phyloP scores from a whole-genome alignment of 2,888 invertebrate species.

The Zygothrica quintamaculata region DNA sequence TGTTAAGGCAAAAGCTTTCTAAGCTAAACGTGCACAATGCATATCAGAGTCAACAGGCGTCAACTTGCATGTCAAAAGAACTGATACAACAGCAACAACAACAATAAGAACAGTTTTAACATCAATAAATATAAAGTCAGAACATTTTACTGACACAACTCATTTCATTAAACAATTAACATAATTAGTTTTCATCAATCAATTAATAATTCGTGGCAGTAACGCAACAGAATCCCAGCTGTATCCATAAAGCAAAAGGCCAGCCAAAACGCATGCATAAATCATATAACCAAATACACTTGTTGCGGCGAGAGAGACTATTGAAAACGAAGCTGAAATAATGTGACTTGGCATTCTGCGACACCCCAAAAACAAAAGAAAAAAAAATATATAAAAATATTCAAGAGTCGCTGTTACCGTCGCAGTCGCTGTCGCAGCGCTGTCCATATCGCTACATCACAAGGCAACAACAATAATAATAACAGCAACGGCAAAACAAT shows the following conservation, averaged over 20 bases:
- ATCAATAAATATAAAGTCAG: slow-evolving; percentile 48
- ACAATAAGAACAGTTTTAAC: slow-evolving; percentile 8
- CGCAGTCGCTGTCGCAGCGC: slow-evolving; percentile 2
- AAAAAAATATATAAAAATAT: too few species aligned
- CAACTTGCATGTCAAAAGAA: slow-evolving; percentile 32
- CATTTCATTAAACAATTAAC: slow-evolving; percentile 77
- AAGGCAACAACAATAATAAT: slow-evolving; percentile 28
- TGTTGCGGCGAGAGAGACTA: slow-evolving; percentile 75
- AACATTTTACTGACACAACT: slow-evolving; percentile 65
- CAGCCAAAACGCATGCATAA: slow-evolving; percentile 65
- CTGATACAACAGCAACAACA: slow-evolving; percentile 31
- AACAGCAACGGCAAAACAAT: slow-evolving; percentile 54
- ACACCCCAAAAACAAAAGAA: slow-evolving; percentile 52
- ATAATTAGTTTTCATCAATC: slow-evolving; percentile 80
- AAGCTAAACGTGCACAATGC: not conserved
- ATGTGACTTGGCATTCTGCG: slow-evolving; percentile 68
- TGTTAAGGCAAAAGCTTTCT: slow-evolving; percentile 3
- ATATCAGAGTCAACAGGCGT: slow-evolving; percentile 28
- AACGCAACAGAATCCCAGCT: slow-evolving; percentile 42
- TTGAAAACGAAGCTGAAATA: slow-evolving; percentile 69
- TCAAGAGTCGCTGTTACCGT: too few species aligned
- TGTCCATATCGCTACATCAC: too few species aligned
- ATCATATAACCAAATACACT: slow-evolving; percentile 75
- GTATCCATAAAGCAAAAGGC: slow-evolving; percentile 19
- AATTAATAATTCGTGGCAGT: slow-evolving; percentile 70